These are phyloP conservation scores for Agriopis aurantiaria DNA, from an alignment of 2,888 invertebrate species.

Conservation along the genomic window DNA sequence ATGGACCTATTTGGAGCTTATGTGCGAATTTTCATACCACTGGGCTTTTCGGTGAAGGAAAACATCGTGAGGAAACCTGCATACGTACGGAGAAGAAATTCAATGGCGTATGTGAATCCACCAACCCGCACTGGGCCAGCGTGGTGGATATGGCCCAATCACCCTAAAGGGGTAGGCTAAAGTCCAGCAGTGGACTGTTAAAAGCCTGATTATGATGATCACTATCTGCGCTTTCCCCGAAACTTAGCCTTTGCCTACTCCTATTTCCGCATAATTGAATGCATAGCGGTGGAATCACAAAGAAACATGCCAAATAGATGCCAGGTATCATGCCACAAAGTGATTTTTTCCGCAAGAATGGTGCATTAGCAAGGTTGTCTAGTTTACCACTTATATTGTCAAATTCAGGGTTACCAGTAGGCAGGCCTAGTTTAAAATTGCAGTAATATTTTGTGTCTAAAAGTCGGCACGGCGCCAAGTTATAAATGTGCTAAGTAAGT, in stretches of 20 bases:
- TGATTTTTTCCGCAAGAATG: constrained; percentile 31
- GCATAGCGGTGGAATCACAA: constrained; percentile 30
- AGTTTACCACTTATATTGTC: constrained; percentile 53
- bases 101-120: no score
- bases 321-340: constrained; percentile 1
- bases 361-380: constrained; percentile 32
- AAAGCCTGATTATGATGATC: no score
- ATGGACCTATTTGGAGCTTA: no score
- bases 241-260: constrained; percentile 10
- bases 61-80: no score
- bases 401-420: constrained; percentile 43
- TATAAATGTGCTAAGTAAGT: not conserved
- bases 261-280: constrained; percentile 42
- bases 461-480: constrained; percentile 6
- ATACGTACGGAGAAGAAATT: no score
- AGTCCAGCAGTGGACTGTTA: no score
- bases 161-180: no score
- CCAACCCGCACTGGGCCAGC: no score
- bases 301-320: constrained; percentile 35
- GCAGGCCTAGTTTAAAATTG: constrained; percentile 34
- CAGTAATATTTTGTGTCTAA: not conserved
- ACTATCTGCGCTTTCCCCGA: not conserved
- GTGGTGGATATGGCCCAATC: no score
- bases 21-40: no score
- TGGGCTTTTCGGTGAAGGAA: no score